Evolutionary conservation across 2,888 invertebrate genomes (phyloP), one percentile per base, ranked within the genome.

Genomic region (Melipona beecheii): DNA sequence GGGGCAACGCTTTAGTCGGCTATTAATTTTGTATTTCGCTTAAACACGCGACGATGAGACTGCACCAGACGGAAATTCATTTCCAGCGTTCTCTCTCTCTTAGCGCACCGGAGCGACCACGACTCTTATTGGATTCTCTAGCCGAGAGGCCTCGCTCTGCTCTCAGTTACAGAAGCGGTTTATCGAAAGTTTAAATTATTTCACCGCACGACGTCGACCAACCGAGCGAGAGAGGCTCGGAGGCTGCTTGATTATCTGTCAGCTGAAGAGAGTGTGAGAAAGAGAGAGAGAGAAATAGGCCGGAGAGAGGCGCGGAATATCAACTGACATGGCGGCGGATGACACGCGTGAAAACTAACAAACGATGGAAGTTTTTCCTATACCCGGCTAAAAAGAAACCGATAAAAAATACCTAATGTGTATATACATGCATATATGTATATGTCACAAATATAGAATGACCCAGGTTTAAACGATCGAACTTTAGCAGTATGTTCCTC

Each of bases 151-250:
- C 75, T 88, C 78, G 78, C 81, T 60, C 80, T 68, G 56, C 86
- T 71, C 87, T 85, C 90, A 81, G 86, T 86, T 89, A 86, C 90
- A 86, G 86, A 85, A 81, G 86, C 82, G 89, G 89, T 88, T 90
- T 89, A 90, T 89, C 90, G 90, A 90, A 90, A 89, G 86, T 89
- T 86, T 88, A 84, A 90, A 91, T 90, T 89, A 91, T 90, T 90
- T 86, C 84, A 54, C 82, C 74, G 88, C 83, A 79, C 81, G 76
- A 82, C 84, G 74, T 83, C 77, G 79, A 58, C 60, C 52, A 69
- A 76, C 65, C 66, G 70, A 58, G 27, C 52, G 56, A 24, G 52
- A 69, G 70, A 76, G 69, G 54, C 15, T 13, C 17, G 31, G n/a
- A 68, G 27, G 27, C 21, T 49, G 56, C 24, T 72, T 72, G 83